phyloP scores from a whole-genome alignment of 1,140 invertebrate species.

The Solenopsis invicta region DNA sequence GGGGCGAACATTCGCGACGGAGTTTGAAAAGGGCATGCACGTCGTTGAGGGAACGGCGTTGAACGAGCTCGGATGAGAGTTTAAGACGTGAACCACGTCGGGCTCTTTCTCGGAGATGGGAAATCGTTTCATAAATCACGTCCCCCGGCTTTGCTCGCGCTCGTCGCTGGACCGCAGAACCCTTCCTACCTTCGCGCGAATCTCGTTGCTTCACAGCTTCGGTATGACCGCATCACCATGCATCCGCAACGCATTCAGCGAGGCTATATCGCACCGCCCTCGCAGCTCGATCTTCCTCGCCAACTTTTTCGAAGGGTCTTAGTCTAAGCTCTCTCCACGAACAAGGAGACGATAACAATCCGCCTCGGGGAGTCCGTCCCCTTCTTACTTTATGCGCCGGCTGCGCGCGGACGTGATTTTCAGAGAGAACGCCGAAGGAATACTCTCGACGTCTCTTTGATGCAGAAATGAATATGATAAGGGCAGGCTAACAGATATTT shows the following conservation, averaged over 20 bases:
- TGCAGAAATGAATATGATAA: conserved; percentile 7
- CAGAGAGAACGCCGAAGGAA: not conserved
- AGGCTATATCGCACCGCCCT: not conserved
- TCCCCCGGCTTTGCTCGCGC: conserved; percentile 37
- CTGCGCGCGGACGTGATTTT: conserved; percentile 1
- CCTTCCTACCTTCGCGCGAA: conserved; percentile 30
- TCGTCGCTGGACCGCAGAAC: not conserved
- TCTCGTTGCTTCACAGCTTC: conserved; percentile 61
- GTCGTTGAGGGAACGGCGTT: not conserved
- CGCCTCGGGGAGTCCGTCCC: conserved; percentile 3
- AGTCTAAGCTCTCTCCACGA: conserved; percentile 41
- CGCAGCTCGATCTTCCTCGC: conserved; percentile 30
- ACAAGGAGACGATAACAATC: conserved; percentile 69
- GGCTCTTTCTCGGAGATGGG: conserved; percentile 42
- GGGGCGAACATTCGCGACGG: not conserved
- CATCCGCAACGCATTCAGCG: conserved; percentile 10
- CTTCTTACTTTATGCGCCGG: conserved; percentile 24
- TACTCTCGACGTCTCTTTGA: not conserved
- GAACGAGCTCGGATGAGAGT: conserved; percentile 45
- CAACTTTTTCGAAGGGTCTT: conserved; percentile 59
- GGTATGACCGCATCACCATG: conserved; percentile 17
- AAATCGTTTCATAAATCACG: conserved; percentile 75
- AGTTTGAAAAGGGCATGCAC: not conserved
- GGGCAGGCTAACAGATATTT: not conserved
- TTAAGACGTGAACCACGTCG: conserved; percentile 41